These are phyloP conservation scores for Dipodomys spectabilis DNA, from an alignment of 2,113 vertebrate genomes.

Conservation along the genomic window DNA sequence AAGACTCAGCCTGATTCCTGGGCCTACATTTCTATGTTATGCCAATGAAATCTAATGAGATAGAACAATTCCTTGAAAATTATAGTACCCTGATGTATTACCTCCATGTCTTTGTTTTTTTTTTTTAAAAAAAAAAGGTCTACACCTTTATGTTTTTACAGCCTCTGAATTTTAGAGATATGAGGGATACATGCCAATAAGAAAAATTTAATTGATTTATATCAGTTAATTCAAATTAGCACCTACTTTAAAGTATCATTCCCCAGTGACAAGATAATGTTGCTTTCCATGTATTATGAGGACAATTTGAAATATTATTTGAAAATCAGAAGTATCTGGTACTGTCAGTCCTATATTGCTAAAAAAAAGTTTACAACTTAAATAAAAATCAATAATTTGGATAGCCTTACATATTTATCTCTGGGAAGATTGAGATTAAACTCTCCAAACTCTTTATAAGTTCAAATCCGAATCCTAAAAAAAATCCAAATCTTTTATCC, in stretches of 20 bases:
- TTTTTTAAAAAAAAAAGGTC: conserved; percentile 19
- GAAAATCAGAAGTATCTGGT: conserved; percentile 16
- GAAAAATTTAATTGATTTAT: conserved; percentile 33
- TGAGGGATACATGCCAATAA: not conserved
- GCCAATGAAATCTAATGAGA: conserved; percentile 32
- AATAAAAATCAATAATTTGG: conserved; percentile 22
- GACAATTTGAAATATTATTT: conserved; percentile 38
- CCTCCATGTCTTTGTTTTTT: conserved; percentile 11
- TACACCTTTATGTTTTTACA: not conserved
- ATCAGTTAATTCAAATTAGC: conserved; percentile 33
- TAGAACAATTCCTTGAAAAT: conserved; percentile 15
- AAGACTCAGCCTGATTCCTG: not conserved
- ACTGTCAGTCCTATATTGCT: not conserved
- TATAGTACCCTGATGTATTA: not conserved
- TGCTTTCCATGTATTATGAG: not conserved
- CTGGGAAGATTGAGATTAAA: conserved; percentile 15
- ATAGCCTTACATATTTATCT: conserved; percentile 2
- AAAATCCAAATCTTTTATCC: not conserved
- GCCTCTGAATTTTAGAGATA: conserved; percentile 9
- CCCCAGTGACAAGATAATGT: not conserved
- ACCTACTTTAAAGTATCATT: conserved; percentile 30
- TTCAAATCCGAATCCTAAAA: conserved; percentile 24
- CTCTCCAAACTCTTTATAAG: not conserved
- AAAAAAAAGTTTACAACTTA: not conserved
- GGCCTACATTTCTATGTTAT: not conserved